phyloP scores from a whole-genome alignment of 2,113 vertebrate species.

The Tringa solitaria region DNA sequence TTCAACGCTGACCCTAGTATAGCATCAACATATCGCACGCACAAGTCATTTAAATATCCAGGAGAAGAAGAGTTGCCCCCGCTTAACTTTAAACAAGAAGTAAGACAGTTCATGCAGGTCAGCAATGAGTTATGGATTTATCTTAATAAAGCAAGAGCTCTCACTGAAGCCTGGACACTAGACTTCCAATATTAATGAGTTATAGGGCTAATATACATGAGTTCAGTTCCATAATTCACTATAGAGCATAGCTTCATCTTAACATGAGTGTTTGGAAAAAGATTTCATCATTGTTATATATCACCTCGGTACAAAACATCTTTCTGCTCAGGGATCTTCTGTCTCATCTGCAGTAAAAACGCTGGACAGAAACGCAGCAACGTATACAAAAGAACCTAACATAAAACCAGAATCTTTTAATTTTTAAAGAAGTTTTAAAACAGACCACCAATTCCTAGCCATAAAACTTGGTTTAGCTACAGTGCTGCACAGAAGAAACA shows the following conservation, averaged over 20 bases:
- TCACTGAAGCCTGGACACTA: not conserved
- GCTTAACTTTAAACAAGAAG: slow-evolving; percentile 15
- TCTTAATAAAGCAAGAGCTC: not conserved
- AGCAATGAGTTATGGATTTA: not conserved
- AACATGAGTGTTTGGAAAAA: not conserved
- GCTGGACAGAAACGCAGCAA: not conserved
- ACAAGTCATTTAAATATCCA: not conserved
- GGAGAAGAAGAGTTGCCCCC: not conserved
- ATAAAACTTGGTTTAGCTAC: not conserved
- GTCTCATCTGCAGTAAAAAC: not conserved
- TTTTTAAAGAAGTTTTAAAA: not conserved
- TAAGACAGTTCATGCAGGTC: not conserved
- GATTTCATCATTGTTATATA: not conserved
- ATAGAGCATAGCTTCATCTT: not conserved
- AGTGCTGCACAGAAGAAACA: not conserved
- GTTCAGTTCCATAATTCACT: not conserved
- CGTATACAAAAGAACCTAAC: not conserved
- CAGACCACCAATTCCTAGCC: not conserved
- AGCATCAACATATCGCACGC: not conserved
- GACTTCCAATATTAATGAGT: not conserved
- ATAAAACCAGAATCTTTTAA: not conserved
- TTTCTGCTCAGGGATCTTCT: not conserved
- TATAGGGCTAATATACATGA: not conserved
- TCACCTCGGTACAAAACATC: not conserved
- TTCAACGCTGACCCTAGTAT: not conserved